Conservation (phyloP, 1,140 invertebrate species). For the Tyrophagus putrescentiae region DNA sequence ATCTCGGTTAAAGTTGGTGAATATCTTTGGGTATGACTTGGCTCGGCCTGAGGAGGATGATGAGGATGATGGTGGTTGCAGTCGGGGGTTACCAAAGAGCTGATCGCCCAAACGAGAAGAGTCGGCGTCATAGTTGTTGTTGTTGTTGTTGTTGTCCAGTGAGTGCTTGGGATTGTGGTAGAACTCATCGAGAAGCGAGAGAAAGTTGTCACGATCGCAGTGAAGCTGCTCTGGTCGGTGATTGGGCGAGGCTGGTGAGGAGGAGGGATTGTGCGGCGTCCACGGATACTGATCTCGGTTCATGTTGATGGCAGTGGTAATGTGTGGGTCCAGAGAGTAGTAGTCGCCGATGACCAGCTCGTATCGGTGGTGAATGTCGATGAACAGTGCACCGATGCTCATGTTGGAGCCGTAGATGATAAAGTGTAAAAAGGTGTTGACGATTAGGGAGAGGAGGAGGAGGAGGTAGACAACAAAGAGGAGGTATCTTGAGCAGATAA, state of each 20-base stretch:
- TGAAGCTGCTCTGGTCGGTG: background rate
- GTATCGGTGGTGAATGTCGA: conserved; percentile 7
- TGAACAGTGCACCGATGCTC: conserved; percentile 10
- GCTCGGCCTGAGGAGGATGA: background rate
- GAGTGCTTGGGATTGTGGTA: conserved; percentile 9
- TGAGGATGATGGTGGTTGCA: too few relatives aligned
- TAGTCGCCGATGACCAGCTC: background rate
- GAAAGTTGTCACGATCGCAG: conserved; percentile 10
- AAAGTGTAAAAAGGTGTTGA: conserved; percentile 13
- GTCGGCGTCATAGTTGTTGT: too few relatives aligned
- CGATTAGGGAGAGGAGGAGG: background rate
- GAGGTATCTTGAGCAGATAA: background rate
- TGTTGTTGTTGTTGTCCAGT: too few relatives aligned
- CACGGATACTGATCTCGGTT: background rate
- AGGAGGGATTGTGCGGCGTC: background rate
- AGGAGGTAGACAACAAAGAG: conserved; percentile 7
- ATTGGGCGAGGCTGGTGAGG: background rate
- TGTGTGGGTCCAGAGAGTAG: background rate
- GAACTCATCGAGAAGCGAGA: conserved; percentile 12
- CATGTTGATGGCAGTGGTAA: background rate
- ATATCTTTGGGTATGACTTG: conserved; percentile 13
- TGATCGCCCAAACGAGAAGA: too few relatives aligned
- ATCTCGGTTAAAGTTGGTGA: conserved; percentile 3
- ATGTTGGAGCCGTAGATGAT: conserved; percentile 9
- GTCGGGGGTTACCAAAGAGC: too few relatives aligned